Evolutionary conservation across 1,140 invertebrate species (phyloP).

Genomic region (Plodia interpunctella): DNA sequence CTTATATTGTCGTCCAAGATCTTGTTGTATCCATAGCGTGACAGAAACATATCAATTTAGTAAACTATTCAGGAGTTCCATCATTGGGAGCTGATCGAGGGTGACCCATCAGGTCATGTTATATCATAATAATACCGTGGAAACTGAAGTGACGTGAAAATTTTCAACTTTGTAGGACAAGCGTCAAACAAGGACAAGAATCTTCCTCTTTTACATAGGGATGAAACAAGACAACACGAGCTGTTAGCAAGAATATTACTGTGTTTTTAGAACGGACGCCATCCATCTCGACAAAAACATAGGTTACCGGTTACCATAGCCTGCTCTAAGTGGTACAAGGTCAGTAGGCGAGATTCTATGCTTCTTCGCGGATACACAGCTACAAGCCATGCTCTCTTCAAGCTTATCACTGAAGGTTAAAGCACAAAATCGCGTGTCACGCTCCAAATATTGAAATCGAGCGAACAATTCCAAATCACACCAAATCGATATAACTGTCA

Average conservation of each 20-base stretch:
- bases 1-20: no score
- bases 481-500: conserved; percentile 36
- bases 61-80: no score
- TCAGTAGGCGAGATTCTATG: conserved; percentile 24
- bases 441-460: conserved; percentile 14
- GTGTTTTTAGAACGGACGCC: conserved; percentile 11
- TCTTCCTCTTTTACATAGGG: no score
- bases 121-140: no score
- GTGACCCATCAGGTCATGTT: no score
- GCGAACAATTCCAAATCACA: conserved; percentile 12
- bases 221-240: no score
- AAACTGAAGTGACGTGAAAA: no score
- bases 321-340: conserved; percentile 28
- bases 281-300: conserved; percentile 14
- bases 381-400: conserved; percentile 5
- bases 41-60: no score
- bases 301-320: conserved; percentile 13
- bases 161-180: no score
- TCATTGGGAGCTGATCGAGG: no score
- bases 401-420: conserved; percentile 1
- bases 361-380: conserved; percentile 8
- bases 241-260: not conserved
- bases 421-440: conserved; percentile 6
- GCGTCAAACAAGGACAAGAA: no score
- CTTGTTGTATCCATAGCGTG: no score